A percentile compares a stretch with the other conserved stretches of the same genome.
Conservation (phyloP, 2,888 invertebrate species). For the Eledone cirrhosa region DNA sequence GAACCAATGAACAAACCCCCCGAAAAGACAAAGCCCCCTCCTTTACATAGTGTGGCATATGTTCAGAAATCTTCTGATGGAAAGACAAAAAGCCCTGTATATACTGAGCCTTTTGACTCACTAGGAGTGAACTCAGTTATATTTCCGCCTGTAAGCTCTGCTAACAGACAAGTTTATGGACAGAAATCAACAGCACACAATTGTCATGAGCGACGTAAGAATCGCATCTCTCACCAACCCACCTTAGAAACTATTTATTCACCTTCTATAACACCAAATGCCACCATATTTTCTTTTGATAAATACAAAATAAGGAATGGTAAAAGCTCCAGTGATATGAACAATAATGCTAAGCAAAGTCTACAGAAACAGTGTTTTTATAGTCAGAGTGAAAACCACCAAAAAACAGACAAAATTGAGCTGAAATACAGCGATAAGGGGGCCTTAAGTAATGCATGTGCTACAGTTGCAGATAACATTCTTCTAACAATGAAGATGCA, state of each 20-base stretch:
- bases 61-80: slow-evolving; percentile 41
- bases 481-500: slow-evolving; percentile 29
- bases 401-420: slow-evolving; percentile 12
- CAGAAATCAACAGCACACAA: not conserved
- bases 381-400: slow-evolving; percentile 22
- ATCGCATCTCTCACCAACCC: slow-evolving; percentile 35
- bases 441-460: not conserved
- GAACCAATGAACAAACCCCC: not conserved
- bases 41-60: slow-evolving; percentile 31
- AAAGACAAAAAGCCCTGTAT: slow-evolving; percentile 53
- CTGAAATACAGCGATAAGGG: not conserved
- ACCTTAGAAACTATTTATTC: slow-evolving; percentile 46
- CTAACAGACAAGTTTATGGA: not conserved
- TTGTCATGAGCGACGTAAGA: slow-evolving; percentile 22
- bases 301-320: slow-evolving; percentile 10
- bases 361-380: not conserved
- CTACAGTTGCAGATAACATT: not conserved
- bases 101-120: slow-evolving; percentile 69
- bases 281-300: slow-evolving; percentile 18
- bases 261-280: slow-evolving; percentile 32
- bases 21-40: slow-evolving; percentile 41
- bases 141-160: slow-evolving; percentile 3
- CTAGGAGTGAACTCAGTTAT: slow-evolving; percentile 47
- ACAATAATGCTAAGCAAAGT: slow-evolving; percentile 7
- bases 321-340: not conserved